Conservation (phyloP, 1,140 invertebrate species). For the Macrobrachium rosenbergii region DNA sequence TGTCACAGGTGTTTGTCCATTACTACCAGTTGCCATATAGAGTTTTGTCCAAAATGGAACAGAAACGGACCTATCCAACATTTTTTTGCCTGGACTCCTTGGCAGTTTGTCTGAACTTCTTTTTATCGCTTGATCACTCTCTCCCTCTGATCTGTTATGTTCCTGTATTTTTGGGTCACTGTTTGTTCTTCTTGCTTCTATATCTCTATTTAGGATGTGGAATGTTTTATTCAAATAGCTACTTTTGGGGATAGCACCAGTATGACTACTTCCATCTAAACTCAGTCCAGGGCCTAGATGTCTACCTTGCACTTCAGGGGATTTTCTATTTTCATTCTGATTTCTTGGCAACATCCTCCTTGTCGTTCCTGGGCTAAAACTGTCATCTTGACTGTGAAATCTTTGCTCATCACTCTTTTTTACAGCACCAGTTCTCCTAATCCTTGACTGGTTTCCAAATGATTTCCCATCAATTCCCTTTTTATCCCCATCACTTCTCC, state of each 20-base stretch:
- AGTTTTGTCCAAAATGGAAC: constrained; percentile 39
- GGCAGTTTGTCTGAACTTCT: background rate
- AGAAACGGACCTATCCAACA: constrained; percentile 22
- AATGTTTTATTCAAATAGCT: constrained; percentile 12
- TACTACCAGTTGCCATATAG: background rate
- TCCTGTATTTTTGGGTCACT: background rate
- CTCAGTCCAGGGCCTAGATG: background rate
- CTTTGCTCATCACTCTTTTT: background rate
- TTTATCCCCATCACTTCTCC: background rate
- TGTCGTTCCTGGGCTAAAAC: too few relatives aligned
- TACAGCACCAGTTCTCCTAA: background rate
- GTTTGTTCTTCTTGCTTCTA: background rate
- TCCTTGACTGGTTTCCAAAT: constrained; percentile 2
- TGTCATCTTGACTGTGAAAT: too few relatives aligned
- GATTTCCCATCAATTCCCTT: background rate
- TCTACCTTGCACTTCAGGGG: background rate
- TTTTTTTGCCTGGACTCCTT: background rate
- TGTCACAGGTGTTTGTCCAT: background rate
- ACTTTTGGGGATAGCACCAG: background rate
- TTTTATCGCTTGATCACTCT: background rate
- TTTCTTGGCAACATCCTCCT: too few relatives aligned
- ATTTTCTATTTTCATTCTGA: background rate
- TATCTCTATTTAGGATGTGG: constrained; percentile 11
- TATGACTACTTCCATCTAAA: background rate
- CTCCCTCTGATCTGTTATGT: background rate